A percentile compares a stretch with the other conserved stretches of the same genome.
These are phyloP conservation scores for Oxyscelio sp. DNA, from an alignment of 2,888 invertebrate species.

Conservation along the genomic window DNA sequence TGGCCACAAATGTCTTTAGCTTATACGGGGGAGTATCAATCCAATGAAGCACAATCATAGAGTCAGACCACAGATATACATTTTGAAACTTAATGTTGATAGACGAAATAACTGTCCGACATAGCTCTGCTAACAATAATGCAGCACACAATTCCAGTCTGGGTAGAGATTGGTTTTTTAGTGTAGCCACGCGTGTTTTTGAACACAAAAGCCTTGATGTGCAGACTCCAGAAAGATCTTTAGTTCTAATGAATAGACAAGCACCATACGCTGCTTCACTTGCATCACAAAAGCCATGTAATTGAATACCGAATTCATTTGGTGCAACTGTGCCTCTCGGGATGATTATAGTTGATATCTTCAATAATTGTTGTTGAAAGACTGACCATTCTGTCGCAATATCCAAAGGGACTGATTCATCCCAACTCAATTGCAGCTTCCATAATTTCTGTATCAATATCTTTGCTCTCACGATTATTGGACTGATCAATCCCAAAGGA, in stretches of 20 bases:
- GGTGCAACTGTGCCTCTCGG: no score
- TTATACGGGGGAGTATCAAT: not conserved
- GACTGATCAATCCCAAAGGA: slow-evolving; percentile 9
- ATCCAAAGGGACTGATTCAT: not conserved
- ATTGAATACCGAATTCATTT: no score
- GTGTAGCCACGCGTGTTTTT: not conserved
- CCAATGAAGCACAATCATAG: not conserved
- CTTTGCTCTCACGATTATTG: slow-evolving; percentile 6
- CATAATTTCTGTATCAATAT: slow-evolving; percentile 5
- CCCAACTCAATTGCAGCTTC: not conserved
- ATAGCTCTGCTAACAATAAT: not conserved
- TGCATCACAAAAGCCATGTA: slow-evolving; percentile 13
- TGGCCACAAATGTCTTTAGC: not conserved
- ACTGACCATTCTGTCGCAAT: not conserved
- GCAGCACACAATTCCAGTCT: slow-evolving; percentile 15
- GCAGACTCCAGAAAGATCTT: not conserved
- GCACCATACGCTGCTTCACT: slow-evolving; percentile 5
- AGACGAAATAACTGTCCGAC: not conserved
- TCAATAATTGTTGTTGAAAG: no score
- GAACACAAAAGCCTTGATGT: not conserved
- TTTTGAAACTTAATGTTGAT: no score
- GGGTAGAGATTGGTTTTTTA: slow-evolving; percentile 1
- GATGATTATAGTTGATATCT: no score
- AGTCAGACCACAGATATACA: not conserved
- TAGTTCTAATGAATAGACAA: not conserved